Percentiles rank a stretch among this genome's conserved stretches.
Evolutionary conservation across 2,888 invertebrate species (phyloP).

Genomic region (Acrocera orbiculus): DNA sequence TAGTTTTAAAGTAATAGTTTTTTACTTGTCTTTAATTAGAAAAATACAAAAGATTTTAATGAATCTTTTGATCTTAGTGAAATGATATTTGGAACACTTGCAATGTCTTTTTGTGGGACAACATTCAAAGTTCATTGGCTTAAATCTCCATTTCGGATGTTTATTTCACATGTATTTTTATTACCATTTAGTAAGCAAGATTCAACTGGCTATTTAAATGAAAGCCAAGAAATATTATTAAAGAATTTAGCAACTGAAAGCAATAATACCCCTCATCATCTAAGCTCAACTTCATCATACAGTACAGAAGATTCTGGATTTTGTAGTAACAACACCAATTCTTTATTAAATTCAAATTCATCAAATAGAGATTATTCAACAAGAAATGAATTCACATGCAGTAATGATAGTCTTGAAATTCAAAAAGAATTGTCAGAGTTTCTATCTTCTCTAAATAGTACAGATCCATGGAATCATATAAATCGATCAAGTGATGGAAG

Average conservation of each 20-base stretch:
- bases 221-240: too few relatives aligned
- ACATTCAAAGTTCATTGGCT: constrained; percentile 57
- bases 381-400: too few relatives aligned
- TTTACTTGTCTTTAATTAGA: too few relatives aligned
- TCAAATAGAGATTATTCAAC: too few relatives aligned
- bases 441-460: constrained; percentile 1
- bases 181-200: constrained; percentile 28
- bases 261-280: too few relatives aligned
- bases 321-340: constrained; percentile 18
- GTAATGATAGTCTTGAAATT: too few relatives aligned
- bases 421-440: neutral
- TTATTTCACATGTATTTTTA: constrained; percentile 45
- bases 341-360: too few relatives aligned
- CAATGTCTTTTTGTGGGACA: constrained; percentile 72
- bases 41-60: too few relatives aligned
- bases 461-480: constrained; percentile 27
- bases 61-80: constrained; percentile 68
- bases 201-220: constrained; percentile 1
- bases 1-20: too few relatives aligned
- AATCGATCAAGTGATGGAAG: constrained; percentile 38
- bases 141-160: constrained; percentile 31
- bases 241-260: constrained; percentile 27
- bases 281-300: constrained; percentile 6
- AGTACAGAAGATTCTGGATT: constrained; percentile 27
- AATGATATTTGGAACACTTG: constrained; percentile 83